A percentile compares a stretch with the other conserved stretches of the same genome.
phyloP scores from a whole-genome alignment of 2,888 invertebrate species.

The Junonia oenone region DNA sequence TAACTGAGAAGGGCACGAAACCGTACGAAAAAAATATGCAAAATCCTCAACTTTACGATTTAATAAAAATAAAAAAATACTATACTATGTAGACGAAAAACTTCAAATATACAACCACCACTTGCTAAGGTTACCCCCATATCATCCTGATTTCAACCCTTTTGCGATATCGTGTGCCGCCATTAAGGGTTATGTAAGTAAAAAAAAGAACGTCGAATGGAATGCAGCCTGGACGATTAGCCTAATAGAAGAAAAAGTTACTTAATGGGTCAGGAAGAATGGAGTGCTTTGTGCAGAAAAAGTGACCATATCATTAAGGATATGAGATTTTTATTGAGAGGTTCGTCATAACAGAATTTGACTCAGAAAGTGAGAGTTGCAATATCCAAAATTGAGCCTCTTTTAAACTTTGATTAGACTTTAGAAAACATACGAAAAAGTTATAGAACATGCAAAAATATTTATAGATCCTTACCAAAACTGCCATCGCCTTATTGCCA shows the following conservation, averaged over 20 bases:
- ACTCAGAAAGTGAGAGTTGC: background rate
- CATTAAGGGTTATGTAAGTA: background rate
- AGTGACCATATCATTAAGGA: background rate
- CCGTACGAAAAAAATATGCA: slow-evolving; percentile 8
- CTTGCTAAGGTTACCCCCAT: slow-evolving; percentile 9
- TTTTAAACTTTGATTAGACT: too few relatives aligned
- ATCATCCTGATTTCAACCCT: background rate
- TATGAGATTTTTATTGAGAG: background rate
- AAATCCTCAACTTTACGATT: slow-evolving; percentile 22
- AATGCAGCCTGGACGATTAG: background rate
- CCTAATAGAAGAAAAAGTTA: background rate
- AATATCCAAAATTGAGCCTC: too few relatives aligned
- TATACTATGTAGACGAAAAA: slow-evolving; percentile 6
- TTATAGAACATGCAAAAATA: too few relatives aligned
- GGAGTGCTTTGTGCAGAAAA: background rate
- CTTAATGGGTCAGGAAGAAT: background rate
- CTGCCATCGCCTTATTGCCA: too few relatives aligned
- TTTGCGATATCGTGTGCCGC: background rate
- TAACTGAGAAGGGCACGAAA: slow-evolving; percentile 17
- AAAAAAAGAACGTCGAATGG: background rate
- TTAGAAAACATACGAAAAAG: too few relatives aligned
- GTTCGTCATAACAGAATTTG: background rate
- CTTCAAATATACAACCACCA: slow-evolving; percentile 4
- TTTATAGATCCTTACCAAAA: too few relatives aligned
- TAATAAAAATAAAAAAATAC: slow-evolving; percentile 22